phyloP scores from a whole-genome alignment of 2,888 invertebrate species.

The Spicauda simplicius region DNA sequence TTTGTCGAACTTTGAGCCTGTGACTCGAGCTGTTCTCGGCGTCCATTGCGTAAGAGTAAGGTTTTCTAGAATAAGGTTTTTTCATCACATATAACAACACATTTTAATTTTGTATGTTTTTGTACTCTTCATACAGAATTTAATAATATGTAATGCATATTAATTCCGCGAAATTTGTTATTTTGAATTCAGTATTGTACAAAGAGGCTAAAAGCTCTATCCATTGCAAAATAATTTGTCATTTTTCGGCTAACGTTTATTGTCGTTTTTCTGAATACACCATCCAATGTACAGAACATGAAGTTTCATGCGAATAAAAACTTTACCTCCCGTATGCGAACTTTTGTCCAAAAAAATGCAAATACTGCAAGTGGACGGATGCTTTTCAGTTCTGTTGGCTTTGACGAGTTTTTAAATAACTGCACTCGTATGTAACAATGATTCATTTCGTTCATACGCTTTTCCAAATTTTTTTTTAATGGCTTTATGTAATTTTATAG shows the following conservation, averaged over 20 bases:
- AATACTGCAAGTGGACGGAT: background rate
- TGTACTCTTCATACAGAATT: too few species aligned
- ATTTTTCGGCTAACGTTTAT: too few species aligned
- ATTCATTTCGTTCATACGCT: constrained; percentile 3
- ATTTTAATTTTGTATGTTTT: too few species aligned
- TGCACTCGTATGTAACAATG: constrained; percentile 3
- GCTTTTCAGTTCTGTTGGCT: constrained; percentile 7
- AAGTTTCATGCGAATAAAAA: background rate
- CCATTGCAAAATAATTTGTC: too few species aligned
- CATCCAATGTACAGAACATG: background rate
- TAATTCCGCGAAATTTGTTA: too few species aligned
- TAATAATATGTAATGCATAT: too few species aligned
- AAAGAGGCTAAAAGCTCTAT: too few species aligned
- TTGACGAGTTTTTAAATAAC: constrained; percentile 12
- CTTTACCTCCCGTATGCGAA: background rate
- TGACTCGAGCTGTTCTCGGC: background rate
- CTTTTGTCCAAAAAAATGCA: constrained; percentile 6
- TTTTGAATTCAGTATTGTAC: too few species aligned
- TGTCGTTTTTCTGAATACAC: background rate
- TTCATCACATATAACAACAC: background rate
- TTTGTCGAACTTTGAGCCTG: constrained; percentile 8
- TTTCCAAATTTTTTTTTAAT: background rate
- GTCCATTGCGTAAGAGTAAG: background rate
- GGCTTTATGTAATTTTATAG: too few species aligned
- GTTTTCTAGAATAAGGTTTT: background rate